Percentiles rank a stretch among this genome's conserved stretches.
phyloP scores from a whole-genome alignment of 2,113 vertebrate genomes.

The Petroica traversi region DNA sequence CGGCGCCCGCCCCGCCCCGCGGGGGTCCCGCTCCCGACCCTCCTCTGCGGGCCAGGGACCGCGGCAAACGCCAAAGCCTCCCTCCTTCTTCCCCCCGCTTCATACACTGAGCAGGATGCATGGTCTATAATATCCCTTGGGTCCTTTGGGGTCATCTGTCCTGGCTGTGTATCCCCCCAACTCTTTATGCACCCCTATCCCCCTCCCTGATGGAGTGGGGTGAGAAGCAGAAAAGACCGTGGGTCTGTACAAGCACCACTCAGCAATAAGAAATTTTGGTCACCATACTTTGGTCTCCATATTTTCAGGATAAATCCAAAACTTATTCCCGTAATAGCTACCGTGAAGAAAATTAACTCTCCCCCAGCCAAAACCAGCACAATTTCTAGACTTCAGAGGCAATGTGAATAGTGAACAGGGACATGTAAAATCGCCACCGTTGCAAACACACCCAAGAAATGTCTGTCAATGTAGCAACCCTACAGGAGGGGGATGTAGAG shows the following conservation, averaged over 20 bases:
- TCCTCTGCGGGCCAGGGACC: neutral
- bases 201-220: neutral
- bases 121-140: neutral
- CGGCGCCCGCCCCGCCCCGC: neutral
- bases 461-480: neutral
- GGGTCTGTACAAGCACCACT: neutral
- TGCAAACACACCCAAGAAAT: neutral
- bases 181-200: neutral
- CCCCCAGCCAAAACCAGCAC: neutral
- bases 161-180: neutral
- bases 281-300: neutral
- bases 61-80: neutral
- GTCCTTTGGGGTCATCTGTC: neutral
- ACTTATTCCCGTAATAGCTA: neutral
- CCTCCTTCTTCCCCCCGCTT: neutral
- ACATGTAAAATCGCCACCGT: neutral
- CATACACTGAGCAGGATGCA: neutral
- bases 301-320: neutral
- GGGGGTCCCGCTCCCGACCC: neutral
- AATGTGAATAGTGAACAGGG: neutral
- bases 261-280: neutral
- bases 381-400: neutral
- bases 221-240: neutral
- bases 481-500: neutral
- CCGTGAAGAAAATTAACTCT: neutral